Conservation (phyloP, 2,797 vertebrate genomes). For the Labroides dimidiatus region DNA sequence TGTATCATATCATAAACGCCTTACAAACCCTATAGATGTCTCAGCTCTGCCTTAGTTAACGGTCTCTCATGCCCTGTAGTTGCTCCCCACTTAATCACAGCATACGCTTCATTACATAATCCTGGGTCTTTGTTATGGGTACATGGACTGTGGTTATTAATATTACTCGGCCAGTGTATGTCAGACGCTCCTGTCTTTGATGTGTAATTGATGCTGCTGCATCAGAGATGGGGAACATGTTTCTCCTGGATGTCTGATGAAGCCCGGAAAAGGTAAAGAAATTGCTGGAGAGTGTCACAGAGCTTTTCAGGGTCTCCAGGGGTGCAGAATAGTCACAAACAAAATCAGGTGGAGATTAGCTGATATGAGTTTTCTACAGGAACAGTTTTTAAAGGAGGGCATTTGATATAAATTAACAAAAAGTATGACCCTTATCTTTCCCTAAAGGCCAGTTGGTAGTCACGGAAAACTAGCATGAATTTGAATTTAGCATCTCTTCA, state of each 20-base stretch:
- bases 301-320: not conserved
- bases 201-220: conserved; percentile 22
- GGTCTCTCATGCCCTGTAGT: not conserved
- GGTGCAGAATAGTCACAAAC: not conserved
- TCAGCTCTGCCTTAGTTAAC: not conserved
- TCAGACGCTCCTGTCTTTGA: conserved; percentile 2
- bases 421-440: no score
- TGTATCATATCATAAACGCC: no score
- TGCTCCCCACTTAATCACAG: conserved; percentile 1
- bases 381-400: not conserved
- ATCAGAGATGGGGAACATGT: not conserved
- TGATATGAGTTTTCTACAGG: not conserved
- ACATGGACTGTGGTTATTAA: not conserved
- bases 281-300: not conserved
- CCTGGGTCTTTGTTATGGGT: conserved; percentile 8
- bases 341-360: not conserved
- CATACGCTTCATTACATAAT: conserved; percentile 2
- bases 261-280: not conserved
- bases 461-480: no score
- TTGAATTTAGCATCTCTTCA: no score
- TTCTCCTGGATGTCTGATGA: not conserved
- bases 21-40: no score
- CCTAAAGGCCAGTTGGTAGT: no score
- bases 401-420: not conserved
- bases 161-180: not conserved